Evolutionary conservation across 2,797 vertebrate genomes (phyloP), one percentile per base, ranked within the genome.

Genomic region (Arctocebus calabarensis): DNA sequence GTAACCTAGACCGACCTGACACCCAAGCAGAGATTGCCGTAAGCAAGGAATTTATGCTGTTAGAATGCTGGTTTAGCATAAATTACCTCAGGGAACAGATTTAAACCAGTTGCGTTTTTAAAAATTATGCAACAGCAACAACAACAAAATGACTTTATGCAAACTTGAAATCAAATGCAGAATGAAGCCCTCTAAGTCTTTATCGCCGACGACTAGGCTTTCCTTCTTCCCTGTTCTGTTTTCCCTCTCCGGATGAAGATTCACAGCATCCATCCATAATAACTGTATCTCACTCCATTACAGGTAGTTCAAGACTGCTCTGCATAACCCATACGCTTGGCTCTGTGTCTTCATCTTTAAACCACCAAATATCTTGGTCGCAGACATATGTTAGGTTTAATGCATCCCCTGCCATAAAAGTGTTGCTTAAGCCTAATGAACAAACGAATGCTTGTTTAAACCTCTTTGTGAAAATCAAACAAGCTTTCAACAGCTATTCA

Each of bases 381-480:
- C 96, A 98, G 97, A 97, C 97, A 78, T 98, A 97, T 85, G 98
- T 98, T 98, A 98, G 98, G 97, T 98, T 98, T 98, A 98, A 98
- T 98, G 98, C 98, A 98, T 97, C 97, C 98, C 83, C 96, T 97
- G 95, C 97, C 94, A 95, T 98, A 97, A 98, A 98, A 98, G 88
- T 97, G 97, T 98, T 98, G 96, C 97, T 98, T 97, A 98, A 98
- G 97, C 98, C 98, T 98, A 98, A 98, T 97, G 98, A 98, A 97
- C 97, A 98, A 98, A 98, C 93, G 97, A 98, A 98, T 98, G 98
- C 98, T 98, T 98, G 97, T 97, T 98, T 98, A 98, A 98, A 97
- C 85, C 90, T 94, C 97, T 98, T 98, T 98, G 98, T 98, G 97
- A 98, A 98, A 98, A 98, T 98, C 97, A 98, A 98, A 98, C 98